Percentiles rank a stretch among this genome's conserved stretches.
phyloP scores from a whole-genome alignment of 2,797 vertebrate genomes.

The Myiotriccus ornatus region DNA sequence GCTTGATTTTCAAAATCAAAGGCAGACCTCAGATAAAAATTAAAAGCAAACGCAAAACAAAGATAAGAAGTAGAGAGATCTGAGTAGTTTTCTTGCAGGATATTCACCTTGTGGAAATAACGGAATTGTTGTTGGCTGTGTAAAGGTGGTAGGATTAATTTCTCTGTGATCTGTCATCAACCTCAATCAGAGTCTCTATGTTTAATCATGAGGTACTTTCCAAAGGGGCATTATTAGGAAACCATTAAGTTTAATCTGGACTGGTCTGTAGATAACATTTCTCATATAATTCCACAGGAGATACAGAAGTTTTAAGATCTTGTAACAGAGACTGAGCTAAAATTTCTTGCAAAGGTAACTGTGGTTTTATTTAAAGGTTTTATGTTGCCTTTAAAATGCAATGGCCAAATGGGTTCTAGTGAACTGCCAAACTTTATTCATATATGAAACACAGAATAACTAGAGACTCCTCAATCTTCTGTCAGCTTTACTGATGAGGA shows the following conservation, averaged over 20 bases:
- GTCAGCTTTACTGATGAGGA: not conserved
- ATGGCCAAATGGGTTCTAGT: not conserved
- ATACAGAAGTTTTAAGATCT: not conserved
- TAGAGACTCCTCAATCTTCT: not conserved
- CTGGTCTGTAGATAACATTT: not conserved
- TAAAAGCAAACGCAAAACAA: not conserved
- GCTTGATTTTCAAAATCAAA: not conserved
- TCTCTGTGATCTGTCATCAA: not conserved
- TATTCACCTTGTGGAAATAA: not conserved
- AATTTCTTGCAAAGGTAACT: not conserved
- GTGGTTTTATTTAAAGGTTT: not conserved
- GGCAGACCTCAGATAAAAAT: not conserved
- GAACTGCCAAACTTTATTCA: not conserved
- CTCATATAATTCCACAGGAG: not conserved
- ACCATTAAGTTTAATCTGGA: not conserved
- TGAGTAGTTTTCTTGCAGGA: not conserved
- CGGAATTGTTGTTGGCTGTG: not conserved
- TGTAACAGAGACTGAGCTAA: not conserved
- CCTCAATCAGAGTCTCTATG: not conserved
- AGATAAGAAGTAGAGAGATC: not conserved
- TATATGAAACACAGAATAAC: not conserved
- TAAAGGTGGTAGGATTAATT: not conserved
- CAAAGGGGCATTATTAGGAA: not conserved
- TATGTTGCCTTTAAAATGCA: not conserved
- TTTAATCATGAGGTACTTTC: not conserved